phyloP scores from a whole-genome alignment of 2,113 vertebrate genomes.

The Calypte anna region DNA sequence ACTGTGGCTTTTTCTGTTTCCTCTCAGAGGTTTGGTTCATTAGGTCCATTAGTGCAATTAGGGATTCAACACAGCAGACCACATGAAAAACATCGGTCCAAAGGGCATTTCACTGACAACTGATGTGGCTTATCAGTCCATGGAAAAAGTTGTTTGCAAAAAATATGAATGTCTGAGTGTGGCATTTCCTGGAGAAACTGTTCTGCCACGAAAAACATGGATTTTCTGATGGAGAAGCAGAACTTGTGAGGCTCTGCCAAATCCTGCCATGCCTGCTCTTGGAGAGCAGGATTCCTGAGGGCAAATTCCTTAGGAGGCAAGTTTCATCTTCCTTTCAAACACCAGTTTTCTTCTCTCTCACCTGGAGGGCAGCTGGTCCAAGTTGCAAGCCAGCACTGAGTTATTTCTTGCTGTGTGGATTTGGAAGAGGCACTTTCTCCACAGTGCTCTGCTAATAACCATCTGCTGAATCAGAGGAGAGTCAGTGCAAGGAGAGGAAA shows the following conservation, averaged over 20 bases:
- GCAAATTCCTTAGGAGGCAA: neutral
- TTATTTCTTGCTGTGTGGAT: neutral
- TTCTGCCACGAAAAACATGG: neutral
- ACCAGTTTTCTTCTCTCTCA: neutral
- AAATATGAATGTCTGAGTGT: neutral
- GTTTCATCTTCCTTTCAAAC: neutral
- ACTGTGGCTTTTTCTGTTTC: neutral
- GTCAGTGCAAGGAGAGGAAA: neutral
- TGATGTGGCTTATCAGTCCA: neutral
- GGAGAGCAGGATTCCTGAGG: neutral
- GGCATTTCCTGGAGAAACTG: neutral
- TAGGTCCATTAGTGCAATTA: conserved; percentile 59
- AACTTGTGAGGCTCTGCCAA: neutral
- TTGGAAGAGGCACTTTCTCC: neutral
- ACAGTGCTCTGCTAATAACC: neutral
- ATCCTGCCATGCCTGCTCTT: neutral
- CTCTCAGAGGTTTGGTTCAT: conserved; percentile 30
- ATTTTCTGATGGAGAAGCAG: neutral
- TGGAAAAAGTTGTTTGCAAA: rapidly evolving
- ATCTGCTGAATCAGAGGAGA: conserved; percentile 4
- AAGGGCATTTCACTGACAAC: neutral
- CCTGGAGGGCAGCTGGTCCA: neutral
- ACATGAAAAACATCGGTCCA: conserved; percentile 44
- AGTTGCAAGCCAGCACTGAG: neutral
- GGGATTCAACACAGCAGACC: neutral